Evolutionary conservation across 2,113 vertebrate species (phyloP).

Genomic region (Microtus ochrogaster): DNA sequence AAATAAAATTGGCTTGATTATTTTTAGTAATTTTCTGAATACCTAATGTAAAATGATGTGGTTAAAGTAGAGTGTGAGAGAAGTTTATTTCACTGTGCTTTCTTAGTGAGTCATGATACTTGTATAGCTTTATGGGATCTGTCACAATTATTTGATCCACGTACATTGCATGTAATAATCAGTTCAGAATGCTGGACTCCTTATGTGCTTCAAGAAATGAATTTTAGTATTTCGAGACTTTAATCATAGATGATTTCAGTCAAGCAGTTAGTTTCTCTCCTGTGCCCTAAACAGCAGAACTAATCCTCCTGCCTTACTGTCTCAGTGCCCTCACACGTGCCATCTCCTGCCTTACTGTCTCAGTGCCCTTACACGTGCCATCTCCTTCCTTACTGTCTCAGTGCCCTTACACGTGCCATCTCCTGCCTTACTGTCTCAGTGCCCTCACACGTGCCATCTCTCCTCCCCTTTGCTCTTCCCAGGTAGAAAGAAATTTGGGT

Average conservation of each 20-base stretch:
- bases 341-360: too few species aligned
- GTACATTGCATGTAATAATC: not conserved
- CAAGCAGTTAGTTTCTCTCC: not conserved
- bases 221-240: not conserved
- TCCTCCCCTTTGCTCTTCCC: not conserved
- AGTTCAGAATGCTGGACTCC: not conserved
- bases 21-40: conserved; percentile 44
- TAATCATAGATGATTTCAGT: not conserved
- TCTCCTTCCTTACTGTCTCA: too few species aligned
- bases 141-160: not conserved
- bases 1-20: conserved; percentile 38
- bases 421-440: not conserved
- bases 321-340: not conserved
- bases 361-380: not conserved
- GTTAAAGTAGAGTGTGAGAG: not conserved
- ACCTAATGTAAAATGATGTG: conserved; percentile 15
- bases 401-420: not conserved
- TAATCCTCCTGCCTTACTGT: not conserved
- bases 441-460: not conserved
- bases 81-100: not conserved
- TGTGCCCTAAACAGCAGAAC: not conserved
- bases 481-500: not conserved
- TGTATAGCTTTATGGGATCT: not conserved
- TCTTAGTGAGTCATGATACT: not conserved
- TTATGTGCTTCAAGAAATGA: not conserved